Base-by-base conservation (phyloP, 2,113 vertebrate species). In the Acinonyx jubatus region DNA sequence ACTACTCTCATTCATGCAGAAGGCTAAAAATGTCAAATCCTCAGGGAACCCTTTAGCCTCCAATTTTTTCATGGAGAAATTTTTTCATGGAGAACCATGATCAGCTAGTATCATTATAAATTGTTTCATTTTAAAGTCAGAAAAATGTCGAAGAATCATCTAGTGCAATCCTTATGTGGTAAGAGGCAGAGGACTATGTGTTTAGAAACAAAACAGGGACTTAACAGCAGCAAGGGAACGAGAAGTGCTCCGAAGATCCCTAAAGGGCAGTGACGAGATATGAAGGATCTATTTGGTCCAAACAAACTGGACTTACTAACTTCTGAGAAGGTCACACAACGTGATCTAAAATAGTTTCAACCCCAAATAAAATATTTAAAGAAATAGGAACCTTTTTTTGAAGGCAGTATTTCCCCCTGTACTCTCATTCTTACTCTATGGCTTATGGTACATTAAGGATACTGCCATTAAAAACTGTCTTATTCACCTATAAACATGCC, bases 11-110 rank as follows among this genome's bases (percentile, higher is more conserved):
- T 65, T 91, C 57, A 82, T 3, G 7, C n/a, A 74, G 29, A 82
- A 97, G 91, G n/a, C 61, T 69, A 80, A 91, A 91, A 89, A 61
- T 73, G n/a, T 48, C 83, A 88, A 84, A 71, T 91, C 57, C n/a
- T 96, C 38, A 89, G 18, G 71, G 7, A 86, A 31, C 50, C 21
- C 1, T 25, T 45, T 50, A 25, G 57, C 48, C 66, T 92, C 23
- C 85, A 31, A 45, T 86, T 73, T 91, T 94, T 63, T 92, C 11
- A 61, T 45, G 45, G 45, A 45, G 45, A 45, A 45, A 45, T 45
- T 45, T 45, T 45, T 45, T 45, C 45, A 45, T 45, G 8, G 45
- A 66, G 11, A 85, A 92, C 52, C 2, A 48, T 41, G 5, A 82
- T 63, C 92, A 65, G 5, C 36, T 36, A 74, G 15, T 48, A 74